A percentile compares a stretch with the other conserved stretches of the same genome.
phyloP scores from a whole-genome alignment of 2,113 vertebrate species.

The Erythrolamprus reginae region DNA sequence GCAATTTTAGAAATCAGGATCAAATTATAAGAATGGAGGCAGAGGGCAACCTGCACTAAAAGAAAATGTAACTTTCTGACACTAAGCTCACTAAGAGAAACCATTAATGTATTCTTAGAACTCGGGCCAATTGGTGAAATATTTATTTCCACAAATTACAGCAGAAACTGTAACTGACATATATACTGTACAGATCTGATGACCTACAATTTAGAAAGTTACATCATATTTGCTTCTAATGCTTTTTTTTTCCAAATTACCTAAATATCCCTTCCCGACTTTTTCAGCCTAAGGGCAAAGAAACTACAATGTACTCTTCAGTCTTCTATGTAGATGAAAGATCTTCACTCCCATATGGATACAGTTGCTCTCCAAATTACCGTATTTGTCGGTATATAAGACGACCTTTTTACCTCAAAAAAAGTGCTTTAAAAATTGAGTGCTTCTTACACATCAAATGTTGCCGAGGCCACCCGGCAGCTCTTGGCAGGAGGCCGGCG shows the following conservation, averaged over 20 bases:
- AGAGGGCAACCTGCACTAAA: background rate
- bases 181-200: background rate
- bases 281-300: constrained; percentile 30
- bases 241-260: constrained; percentile 37
- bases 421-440: too few species aligned
- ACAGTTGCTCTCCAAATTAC: background rate
- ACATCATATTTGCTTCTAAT: constrained; percentile 25
- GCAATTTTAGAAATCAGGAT: constrained; percentile 21
- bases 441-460: too few species aligned
- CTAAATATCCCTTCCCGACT: background rate
- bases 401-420: too few species aligned
- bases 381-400: too few species aligned
- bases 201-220: background rate
- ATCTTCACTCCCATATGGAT: background rate
- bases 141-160: background rate
- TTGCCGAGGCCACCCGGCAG: too few species aligned
- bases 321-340: background rate
- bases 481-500: too few species aligned
- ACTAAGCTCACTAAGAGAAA: background rate
- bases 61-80: background rate
- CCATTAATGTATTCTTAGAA: background rate
- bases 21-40: background rate
- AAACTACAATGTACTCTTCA: background rate
- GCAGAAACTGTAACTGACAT: background rate
- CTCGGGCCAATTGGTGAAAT: background rate